Base-by-base conservation (phyloP, 2,888 invertebrate genomes). In the Drosophila eohydei region DNA sequence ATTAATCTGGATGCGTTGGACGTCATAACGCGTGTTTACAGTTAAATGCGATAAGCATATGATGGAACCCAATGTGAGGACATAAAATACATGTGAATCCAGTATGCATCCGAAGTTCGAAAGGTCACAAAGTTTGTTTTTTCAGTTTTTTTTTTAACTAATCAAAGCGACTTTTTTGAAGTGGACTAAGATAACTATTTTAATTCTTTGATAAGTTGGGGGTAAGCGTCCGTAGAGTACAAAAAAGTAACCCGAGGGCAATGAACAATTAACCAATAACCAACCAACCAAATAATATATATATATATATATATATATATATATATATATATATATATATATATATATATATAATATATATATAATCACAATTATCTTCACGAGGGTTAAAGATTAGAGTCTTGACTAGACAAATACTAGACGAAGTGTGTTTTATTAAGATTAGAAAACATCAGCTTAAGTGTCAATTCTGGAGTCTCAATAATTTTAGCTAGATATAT, bases 11-110 rank as follows among this genome's bases (percentile, higher is more conserved):
- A 21, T 66, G 61, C 40, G 38, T 58, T 26, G 36, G 44, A 72
- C 56, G 30, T 43, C 48, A 62, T 43, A 14, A 26, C 59, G 44
- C 71, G 69, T 88, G 88, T 82, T 88, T 83, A 88, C 82, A 64
- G 48, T 48, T 34, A 12, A n/a, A 38, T 14, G 62, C 48, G 88
- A 88, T 88, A 82, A 80, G 67, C 54, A 21, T 48, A 28, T 50
- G 40, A 59, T 40, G 32, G 40, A 46, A 66, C 56, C 64, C 63
- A 50, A 52, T 30, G 61, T 3, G 50, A 41, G 41, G 38, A 32
- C 30, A 44, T 21, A 36, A 8, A 3, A 26, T 34, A 9, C 14
- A 38, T 12, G 26, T n/a, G 1, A 34, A 3, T 14, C 4, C 26
- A 14, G 40, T 28, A 44, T 40, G 51, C 14, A 54, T n/a, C 30